Evolutionary conservation across 2,113 vertebrate genomes (phyloP).

Genomic region (Vicugna pacos): DNA sequence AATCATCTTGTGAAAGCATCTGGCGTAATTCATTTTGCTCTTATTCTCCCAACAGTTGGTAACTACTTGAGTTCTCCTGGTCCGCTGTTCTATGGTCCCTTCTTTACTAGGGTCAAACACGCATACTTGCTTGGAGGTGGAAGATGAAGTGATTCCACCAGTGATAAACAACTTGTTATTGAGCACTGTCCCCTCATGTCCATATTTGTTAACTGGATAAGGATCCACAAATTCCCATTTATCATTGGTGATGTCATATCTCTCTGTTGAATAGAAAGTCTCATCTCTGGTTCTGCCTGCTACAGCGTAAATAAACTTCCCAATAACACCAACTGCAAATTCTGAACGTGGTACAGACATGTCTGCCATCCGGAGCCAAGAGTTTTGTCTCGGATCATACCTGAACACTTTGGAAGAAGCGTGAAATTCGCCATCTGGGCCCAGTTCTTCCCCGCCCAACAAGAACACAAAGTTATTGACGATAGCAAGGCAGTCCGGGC

Average conservation of each 20-base stretch:
- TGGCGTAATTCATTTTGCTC: slow-evolving; percentile 99
- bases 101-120: slow-evolving; percentile 98
- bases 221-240: slow-evolving; percentile 99
- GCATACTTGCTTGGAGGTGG: slow-evolving; percentile 99
- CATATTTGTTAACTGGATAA: slow-evolving; percentile 98
- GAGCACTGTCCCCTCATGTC: slow-evolving; percentile 98
- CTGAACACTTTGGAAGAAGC: slow-evolving; percentile 99
- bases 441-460: slow-evolving; percentile 97
- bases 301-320: slow-evolving; percentile 97
- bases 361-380: slow-evolving; percentile 98
- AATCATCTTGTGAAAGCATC: slow-evolving; percentile 99
- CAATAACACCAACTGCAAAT: slow-evolving; percentile 98
- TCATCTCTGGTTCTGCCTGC: slow-evolving; percentile 98
- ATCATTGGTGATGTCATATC: slow-evolving; percentile 97
- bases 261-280: slow-evolving; percentile 98
- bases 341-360: slow-evolving; percentile 99
- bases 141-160: slow-evolving; percentile 98
- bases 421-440: slow-evolving; percentile 98
- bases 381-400: slow-evolving; percentile 98
- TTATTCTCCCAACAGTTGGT: slow-evolving; percentile 99
- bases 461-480: slow-evolving; percentile 99
- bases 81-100: slow-evolving; percentile 92
- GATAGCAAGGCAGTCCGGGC: slow-evolving; percentile 98
- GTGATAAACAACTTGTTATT: slow-evolving; percentile 97
- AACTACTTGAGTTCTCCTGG: slow-evolving; percentile 92